Evolutionary conservation across 2,797 vertebrate species (phyloP).

Genomic region (Margarornis squamiger): DNA sequence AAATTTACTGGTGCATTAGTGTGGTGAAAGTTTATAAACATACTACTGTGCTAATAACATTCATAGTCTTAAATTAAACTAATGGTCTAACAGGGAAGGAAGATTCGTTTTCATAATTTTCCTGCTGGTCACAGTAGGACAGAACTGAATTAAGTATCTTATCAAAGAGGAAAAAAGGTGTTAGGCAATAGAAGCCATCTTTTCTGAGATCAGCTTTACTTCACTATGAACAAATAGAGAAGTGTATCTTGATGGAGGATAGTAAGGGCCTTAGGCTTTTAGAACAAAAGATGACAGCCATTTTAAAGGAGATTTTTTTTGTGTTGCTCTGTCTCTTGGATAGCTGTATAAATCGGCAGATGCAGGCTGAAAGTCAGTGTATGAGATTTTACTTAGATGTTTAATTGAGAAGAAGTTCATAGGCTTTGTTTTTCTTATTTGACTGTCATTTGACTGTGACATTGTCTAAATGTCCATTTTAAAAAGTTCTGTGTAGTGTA

Average conservation of each 20-base stretch:
- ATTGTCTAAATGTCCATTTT: background rate
- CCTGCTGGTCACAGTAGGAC: background rate
- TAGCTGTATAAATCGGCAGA: background rate
- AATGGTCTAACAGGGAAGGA: background rate
- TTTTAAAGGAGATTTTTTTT: background rate
- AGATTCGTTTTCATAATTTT: background rate
- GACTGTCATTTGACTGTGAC: background rate
- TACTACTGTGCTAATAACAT: background rate
- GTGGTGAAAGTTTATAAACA: background rate
- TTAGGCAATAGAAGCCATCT: background rate
- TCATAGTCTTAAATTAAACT: background rate
- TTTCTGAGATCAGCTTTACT: background rate
- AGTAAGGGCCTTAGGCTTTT: background rate
- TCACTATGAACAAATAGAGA: background rate
- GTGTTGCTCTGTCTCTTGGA: background rate
- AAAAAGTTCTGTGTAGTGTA: background rate
- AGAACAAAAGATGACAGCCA: background rate
- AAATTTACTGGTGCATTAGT: background rate
- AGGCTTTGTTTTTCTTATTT: background rate
- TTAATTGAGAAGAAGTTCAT: background rate
- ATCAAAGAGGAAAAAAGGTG: background rate
- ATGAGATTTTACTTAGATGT: background rate
- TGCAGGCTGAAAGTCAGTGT: background rate
- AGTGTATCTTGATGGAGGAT: background rate
- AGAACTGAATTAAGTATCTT: background rate